A percentile compares a stretch with the other conserved stretches of the same genome.
phyloP scores from a whole-genome alignment of 2,888 invertebrate genomes.

The Pseudococcus longispinus region DNA sequence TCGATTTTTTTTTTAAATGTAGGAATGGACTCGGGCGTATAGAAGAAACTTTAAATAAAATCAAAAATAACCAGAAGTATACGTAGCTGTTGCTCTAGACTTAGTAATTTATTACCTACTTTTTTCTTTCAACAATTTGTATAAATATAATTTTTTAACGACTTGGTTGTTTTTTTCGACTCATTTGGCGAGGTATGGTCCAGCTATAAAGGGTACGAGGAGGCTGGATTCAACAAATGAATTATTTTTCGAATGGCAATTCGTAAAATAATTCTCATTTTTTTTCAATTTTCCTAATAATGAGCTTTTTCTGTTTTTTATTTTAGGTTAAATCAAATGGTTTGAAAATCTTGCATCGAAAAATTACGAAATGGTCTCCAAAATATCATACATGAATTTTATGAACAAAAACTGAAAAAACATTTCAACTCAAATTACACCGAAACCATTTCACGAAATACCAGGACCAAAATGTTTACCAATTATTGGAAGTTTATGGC shows the following conservation, averaged over 20 bases:
- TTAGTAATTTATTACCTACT: background rate
- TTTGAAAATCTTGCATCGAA: background rate
- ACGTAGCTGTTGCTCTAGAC: background rate
- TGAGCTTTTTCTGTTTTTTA: background rate
- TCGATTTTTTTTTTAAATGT: constrained; percentile 32
- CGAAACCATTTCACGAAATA: constrained; percentile 70
- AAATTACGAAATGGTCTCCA: background rate
- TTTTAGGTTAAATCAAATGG: background rate
- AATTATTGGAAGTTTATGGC: constrained; percentile 77
- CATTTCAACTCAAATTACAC: background rate
- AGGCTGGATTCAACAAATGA: constrained; percentile 32
- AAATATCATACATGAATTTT: background rate
- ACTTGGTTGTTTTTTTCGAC: background rate
- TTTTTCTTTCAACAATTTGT: background rate
- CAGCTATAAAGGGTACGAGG: constrained; percentile 40
- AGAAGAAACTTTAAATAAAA: constrained; percentile 39
- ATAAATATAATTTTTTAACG: background rate
- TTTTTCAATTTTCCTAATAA: background rate
- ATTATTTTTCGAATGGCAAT: background rate
- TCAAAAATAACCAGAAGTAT: constrained; percentile 41
- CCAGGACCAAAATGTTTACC: constrained; percentile 83
- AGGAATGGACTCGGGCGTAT: constrained; percentile 58
- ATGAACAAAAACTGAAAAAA: background rate
- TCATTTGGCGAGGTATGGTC: constrained; percentile 29
- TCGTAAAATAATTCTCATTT: background rate